Evolutionary conservation across 2,888 invertebrate species (phyloP), one percentile per base, ranked within the genome.

Genomic region (Eustalomyia histrio): DNA sequence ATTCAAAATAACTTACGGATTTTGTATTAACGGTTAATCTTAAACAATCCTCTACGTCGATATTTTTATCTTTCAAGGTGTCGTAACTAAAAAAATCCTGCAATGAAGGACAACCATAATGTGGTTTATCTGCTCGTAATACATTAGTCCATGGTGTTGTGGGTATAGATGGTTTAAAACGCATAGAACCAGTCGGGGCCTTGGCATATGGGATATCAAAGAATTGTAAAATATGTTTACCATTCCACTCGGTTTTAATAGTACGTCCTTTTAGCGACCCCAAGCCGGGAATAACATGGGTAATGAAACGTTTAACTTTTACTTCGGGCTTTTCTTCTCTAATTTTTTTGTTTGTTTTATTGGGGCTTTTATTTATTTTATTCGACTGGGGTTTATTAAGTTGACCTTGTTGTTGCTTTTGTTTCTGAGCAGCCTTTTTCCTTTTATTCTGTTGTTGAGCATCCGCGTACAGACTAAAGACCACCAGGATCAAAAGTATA

Each of bases 161-260:
- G 0, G 87, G 85, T 17, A 85, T 80, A 10, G 90, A 86, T 0
- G 89, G 71, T 89, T 87, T 87, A 80, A 90, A 90, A 6, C 90
- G 84, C 0, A 83, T 29, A 53, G 85, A 1, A 65, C 89, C 86
- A 35, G 80, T 72, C 3, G 87, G 85, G 9, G 87, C 72, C 72
- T 87, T 88, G 39, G 86, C 90, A 67, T 90, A 90, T 8, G 90
- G 90, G 9, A 90, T 85, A 76, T 90, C 90, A 2, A 89, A 63
- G 83, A 90, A 90, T 76, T 90, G 89, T 80, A 85, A 86, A 24
- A 90, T 81, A 6, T 67, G 75, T 68, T 86, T 84, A 2, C 85
- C 86, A 2, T 86, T 85, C 90, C 90, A 90, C 17, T 87, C 87
- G 0, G 88, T 86, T 7, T 82, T 74, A 2, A 86, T 10, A 7